These are phyloP conservation scores for Philhelius pedissequus DNA, from an alignment of 2,888 invertebrate species.

Conservation along the genomic window DNA sequence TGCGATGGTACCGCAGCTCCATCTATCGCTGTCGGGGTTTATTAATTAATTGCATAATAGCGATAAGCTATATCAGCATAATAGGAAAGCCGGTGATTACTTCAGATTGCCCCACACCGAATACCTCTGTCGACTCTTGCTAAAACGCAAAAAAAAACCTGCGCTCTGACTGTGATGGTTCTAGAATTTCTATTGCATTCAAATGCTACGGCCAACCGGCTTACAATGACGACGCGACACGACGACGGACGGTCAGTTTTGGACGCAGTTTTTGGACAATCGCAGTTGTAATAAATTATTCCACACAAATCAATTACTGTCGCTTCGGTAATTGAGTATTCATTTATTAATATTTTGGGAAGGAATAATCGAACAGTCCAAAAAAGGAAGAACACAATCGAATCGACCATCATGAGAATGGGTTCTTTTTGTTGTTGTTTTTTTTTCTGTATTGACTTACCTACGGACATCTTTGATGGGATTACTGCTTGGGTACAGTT, in stretches of 20 bases:
- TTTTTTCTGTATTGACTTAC: constrained; percentile 56
- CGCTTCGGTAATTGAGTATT: constrained; percentile 19
- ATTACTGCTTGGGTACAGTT: constrained; percentile 45
- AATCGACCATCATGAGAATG: not conserved
- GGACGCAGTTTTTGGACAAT: constrained; percentile 59
- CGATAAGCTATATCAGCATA: not conserved
- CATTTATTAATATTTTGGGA: constrained; percentile 22
- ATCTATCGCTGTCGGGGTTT: constrained; percentile 31
- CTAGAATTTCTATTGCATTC: constrained; percentile 57
- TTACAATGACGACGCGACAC: too few species aligned
- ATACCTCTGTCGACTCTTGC: constrained; percentile 9
- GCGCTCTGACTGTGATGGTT: not conserved
- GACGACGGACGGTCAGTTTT: not conserved
- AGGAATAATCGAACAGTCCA: constrained; percentile 18
- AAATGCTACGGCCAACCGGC: constrained; percentile 26
- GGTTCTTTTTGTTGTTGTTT: constrained; percentile 4
- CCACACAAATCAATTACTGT: constrained; percentile 54
- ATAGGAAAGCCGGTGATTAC: constrained; percentile 19
- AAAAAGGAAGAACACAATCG: constrained; percentile 50
- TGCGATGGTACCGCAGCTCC: constrained; percentile 39
- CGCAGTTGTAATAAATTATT: constrained; percentile 62
- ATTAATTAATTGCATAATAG: constrained; percentile 67
- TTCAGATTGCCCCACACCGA: constrained; percentile 21
- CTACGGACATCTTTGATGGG: constrained; percentile 67
- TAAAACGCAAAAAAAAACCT: constrained; percentile 3